Conservation (phyloP, 2,888 invertebrate species). For the Dusona sp. region DNA sequence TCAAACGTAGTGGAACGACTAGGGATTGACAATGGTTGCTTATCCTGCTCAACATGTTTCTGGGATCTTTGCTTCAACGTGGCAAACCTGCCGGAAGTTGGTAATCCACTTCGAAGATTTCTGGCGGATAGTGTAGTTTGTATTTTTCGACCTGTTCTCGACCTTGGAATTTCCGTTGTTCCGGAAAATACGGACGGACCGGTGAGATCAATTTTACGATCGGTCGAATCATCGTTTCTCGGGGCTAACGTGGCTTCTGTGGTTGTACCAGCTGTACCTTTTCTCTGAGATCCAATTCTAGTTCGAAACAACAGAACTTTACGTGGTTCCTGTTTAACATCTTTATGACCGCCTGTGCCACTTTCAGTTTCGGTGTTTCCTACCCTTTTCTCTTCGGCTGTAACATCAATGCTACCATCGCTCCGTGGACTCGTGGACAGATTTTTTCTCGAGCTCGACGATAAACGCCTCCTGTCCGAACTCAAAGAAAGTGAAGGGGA, state of each 20-base stretch:
- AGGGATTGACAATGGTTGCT: neutral
- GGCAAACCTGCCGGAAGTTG: conserved; percentile 66
- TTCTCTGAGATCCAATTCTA: conserved; percentile 45
- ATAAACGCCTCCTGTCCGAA: conserved; percentile 42
- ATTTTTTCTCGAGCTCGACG: conserved; percentile 31
- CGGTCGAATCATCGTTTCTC: conserved; percentile 23
- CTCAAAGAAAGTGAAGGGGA: conserved; percentile 20
- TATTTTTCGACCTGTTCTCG: conserved; percentile 79
- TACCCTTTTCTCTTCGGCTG: neutral
- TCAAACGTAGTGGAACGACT: conserved; percentile 1
- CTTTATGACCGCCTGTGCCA: conserved; percentile 21
- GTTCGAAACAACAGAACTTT: conserved; percentile 53
- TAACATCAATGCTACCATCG: neutral
- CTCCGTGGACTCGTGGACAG: conserved; percentile 18
- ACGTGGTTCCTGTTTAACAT: conserved; percentile 39
- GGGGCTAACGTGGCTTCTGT: conserved; percentile 13
- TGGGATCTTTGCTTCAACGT: conserved; percentile 20
- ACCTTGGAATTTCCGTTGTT: conserved; percentile 70
- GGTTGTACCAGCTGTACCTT: conserved; percentile 9
- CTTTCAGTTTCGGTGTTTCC: conserved; percentile 23
- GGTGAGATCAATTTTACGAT: conserved; percentile 61
- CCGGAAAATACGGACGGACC: conserved; percentile 69
- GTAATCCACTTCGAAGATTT: conserved; percentile 71
- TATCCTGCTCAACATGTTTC: conserved; percentile 8
- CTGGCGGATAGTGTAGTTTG: conserved; percentile 72